phyloP scores from a whole-genome alignment of 2,888 invertebrate genomes.

The Ecliptopera silaceata region DNA sequence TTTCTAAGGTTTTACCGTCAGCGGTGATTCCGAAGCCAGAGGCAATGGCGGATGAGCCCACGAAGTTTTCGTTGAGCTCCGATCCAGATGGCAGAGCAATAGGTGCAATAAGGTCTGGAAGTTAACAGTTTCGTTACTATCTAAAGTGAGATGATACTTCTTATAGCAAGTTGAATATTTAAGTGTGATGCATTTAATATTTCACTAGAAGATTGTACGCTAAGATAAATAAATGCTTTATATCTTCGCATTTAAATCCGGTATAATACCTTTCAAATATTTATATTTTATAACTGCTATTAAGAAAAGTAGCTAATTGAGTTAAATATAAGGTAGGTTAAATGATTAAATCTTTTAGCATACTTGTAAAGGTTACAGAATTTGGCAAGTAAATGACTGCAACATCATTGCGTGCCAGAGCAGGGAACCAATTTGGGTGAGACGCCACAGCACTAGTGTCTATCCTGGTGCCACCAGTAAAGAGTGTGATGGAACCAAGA shows the following conservation, averaged over 20 bases:
- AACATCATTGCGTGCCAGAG: conserved; percentile 51
- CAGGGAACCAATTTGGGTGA: conserved; percentile 54
- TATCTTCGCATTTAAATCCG: too few relatives aligned
- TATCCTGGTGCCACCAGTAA: conserved; percentile 55
- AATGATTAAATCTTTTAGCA: conserved; percentile 22
- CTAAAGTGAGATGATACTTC: too few relatives aligned
- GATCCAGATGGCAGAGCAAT: conserved; percentile 44
- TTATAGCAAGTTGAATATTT: too few relatives aligned
- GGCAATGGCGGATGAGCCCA: conserved; percentile 37
- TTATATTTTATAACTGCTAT: too few relatives aligned
- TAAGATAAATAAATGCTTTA: too few relatives aligned
- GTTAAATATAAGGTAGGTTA: too few relatives aligned
- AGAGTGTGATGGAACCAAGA: conserved; percentile 54
- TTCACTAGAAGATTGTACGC: too few relatives aligned
- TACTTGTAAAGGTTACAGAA: conserved; percentile 39
- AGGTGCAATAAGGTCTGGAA: conserved; percentile 41
- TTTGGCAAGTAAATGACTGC: conserved; percentile 47
- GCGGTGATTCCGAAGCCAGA: conserved; percentile 45
- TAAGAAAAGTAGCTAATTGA: too few relatives aligned
- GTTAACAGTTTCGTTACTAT: background rate
- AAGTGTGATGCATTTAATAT: too few relatives aligned
- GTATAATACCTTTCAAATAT: too few relatives aligned
- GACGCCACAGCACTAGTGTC: conserved; percentile 41
- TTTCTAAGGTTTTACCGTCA: conserved; percentile 3
- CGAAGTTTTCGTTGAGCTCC: conserved; percentile 40